Evolutionary conservation across 2,888 invertebrate genomes (phyloP), one percentile per base, ranked within the genome.

Genomic region (Willowsia nigromaculata): DNA sequence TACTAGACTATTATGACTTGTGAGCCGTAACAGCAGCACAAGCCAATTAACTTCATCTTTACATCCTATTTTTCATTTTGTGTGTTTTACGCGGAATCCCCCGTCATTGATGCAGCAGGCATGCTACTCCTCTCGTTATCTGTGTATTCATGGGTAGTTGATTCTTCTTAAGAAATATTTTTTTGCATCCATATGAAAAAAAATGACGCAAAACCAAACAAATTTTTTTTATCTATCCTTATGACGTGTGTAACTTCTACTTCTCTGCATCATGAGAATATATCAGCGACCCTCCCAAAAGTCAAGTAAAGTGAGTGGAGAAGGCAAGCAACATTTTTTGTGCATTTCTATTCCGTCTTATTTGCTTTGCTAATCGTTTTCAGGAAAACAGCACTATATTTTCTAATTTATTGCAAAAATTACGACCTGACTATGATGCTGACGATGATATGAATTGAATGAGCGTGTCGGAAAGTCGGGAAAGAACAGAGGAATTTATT

Each of bases 331-430:
- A 53, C 53, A 53, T 53, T n/a, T 53, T 53, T 18, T n/a, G 4
- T 3, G 3, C 53, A 18, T 4, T 59, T 59, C 59, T 27, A 27
- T 56, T 56, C 59, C 59, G 27, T 59, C 27, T 25, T 74, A 74
- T 74, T 74, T 74, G 71, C 43, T 40, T 43, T 74, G 43, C 43
- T 74, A 74, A 74, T 74, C 71, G 71, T 43, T 74, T 43, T 74
- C 71, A 47, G 71, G 71, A 74, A 74, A 74, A 74, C 22, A 74
- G 43, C 25, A 33, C 9, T n/a, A 74, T 74, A 74, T 40, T 47
- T 47, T 74, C 68, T 43, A 74, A 74, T 74, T 74, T 74, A 74
- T 74, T 37, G 43, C 71, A 11, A 74, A 74, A 74, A 74, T 43
- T 68, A 43, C 43, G 25, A 74, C 7, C 2, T 18, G 7, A 40